Conservation (phyloP, 2,797 vertebrate genomes). For the Diceros bicornis region DNA sequence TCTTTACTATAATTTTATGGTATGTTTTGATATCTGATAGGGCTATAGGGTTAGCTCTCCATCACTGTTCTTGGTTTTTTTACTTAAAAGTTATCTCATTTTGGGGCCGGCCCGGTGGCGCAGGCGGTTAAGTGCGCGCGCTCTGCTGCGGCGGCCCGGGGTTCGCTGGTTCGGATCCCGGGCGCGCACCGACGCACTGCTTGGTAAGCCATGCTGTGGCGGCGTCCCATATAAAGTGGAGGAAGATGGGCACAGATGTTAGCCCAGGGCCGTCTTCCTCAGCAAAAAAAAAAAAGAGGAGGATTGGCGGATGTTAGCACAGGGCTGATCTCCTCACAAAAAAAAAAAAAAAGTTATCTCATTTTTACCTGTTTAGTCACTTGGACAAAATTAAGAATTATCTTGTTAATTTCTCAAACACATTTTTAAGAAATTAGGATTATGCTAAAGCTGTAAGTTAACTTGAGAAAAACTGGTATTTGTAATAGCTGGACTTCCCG, state of each 20-base stretch:
- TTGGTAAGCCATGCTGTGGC: too few species aligned
- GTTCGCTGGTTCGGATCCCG: too few species aligned
- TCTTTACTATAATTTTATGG: neutral
- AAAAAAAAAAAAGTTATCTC: neutral
- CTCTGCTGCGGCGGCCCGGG: too few species aligned
- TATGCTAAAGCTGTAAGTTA: conserved; percentile 6
- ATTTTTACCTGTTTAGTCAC: conserved; percentile 42
- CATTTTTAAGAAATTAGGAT: neutral
- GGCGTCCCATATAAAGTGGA: too few species aligned
- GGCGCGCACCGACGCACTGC: too few species aligned
- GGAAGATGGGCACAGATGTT: too few species aligned
- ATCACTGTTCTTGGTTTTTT: conserved; percentile 23
- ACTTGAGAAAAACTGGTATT: neutral
- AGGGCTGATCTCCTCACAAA: too few species aligned
- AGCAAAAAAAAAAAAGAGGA: too few species aligned
- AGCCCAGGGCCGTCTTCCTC: too few species aligned
- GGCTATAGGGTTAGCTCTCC: neutral
- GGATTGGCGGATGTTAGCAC: too few species aligned
- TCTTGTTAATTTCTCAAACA: conserved; percentile 37
- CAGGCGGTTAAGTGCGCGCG: too few species aligned
- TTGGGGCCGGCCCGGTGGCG: too few species aligned
- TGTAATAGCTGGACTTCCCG: neutral
- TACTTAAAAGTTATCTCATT: conserved; percentile 11
- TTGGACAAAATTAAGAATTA: conserved; percentile 58
- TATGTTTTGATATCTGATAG: neutral